Percentiles rank a stretch among this genome's conserved stretches.
phyloP scores from a whole-genome alignment of 2,888 invertebrate species.

The Sinopyrophorus schimmeli region DNA sequence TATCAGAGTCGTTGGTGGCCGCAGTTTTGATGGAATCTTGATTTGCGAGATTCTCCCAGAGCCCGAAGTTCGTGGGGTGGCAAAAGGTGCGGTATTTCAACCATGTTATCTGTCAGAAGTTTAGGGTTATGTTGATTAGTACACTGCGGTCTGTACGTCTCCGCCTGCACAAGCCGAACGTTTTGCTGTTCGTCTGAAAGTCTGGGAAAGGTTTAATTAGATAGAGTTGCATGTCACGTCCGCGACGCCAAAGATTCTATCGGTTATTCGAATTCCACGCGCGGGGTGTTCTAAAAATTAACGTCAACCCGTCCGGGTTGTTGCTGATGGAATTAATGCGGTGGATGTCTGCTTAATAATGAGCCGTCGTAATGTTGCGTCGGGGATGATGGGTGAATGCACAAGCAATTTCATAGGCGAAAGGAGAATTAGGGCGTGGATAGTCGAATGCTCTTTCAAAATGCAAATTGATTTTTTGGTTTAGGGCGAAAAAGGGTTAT shows the following conservation, averaged over 20 bases:
- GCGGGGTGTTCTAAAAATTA: slow-evolving; percentile 6
- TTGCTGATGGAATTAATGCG: slow-evolving; percentile 17
- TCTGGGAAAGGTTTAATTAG: slow-evolving; percentile 18
- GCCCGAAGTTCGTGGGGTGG: slow-evolving; percentile 2
- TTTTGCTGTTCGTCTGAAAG: slow-evolving; percentile 1
- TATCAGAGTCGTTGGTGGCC: slow-evolving; percentile 15
- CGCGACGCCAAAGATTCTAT: slow-evolving; percentile 13
- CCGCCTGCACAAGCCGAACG: not conserved
- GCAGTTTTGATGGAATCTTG: slow-evolving; percentile 18
- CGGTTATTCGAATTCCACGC: slow-evolving; percentile 9
- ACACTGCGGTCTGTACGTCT: not conserved
- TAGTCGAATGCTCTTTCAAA: slow-evolving; percentile 2
- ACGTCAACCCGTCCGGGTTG: slow-evolving; percentile 7
- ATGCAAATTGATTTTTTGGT: not conserved
- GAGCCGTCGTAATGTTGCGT: slow-evolving; percentile 4
- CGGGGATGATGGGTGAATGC: slow-evolving; percentile 9
- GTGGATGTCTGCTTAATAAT: slow-evolving; percentile 15
- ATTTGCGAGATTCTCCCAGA: slow-evolving; percentile 11
- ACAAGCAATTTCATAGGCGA: slow-evolving; percentile 14
- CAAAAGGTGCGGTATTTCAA: slow-evolving; percentile 3
- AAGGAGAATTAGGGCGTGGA: slow-evolving; percentile 3
- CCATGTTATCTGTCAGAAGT: slow-evolving; percentile 1
- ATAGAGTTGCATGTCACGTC: slow-evolving; percentile 15
- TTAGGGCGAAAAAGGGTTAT: no score
- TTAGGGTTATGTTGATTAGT: slow-evolving; percentile 10